These are phyloP conservation scores for Aphis gossypii DNA, from an alignment of 1,140 invertebrate genomes.

Conservation along the genomic window DNA sequence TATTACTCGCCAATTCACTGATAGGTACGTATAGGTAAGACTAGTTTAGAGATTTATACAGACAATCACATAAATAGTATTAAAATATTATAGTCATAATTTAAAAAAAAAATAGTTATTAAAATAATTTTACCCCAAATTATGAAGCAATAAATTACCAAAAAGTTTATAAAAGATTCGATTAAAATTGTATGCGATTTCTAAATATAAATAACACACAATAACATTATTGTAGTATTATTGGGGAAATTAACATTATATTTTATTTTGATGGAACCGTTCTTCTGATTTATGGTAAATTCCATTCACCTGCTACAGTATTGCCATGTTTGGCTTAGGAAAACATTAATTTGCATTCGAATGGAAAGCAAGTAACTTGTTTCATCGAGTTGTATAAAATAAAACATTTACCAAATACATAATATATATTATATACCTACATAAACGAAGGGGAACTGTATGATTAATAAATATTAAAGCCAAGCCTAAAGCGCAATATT, in stretches of 20 bases:
- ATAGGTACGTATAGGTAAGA: not conserved
- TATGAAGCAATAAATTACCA: not conserved
- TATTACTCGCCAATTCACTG: not conserved
- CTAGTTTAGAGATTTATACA: not conserved
- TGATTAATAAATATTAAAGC: not conserved
- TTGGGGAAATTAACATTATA: constrained; percentile 9
- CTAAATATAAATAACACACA: not conserved
- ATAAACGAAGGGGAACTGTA: not conserved
- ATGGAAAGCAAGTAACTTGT: not conserved
- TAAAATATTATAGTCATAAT: not conserved
- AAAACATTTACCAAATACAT: not conserved
- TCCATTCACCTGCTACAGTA: not conserved
- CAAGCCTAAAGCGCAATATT: not conserved
- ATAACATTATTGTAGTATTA: not conserved
- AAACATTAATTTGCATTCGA: constrained; percentile 23
- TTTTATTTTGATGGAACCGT: not conserved
- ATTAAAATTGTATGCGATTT: not conserved
- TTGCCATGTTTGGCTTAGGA: not conserved
- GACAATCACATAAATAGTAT: not conserved
- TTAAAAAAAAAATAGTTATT: not conserved
- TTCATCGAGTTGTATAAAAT: not conserved
- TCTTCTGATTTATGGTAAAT: constrained; percentile 4
- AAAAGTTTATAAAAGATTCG: not conserved
- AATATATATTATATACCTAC: not conserved
- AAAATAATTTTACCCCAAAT: not conserved